These are phyloP conservation scores for Hemibagrus wyckioides DNA, from an alignment of 2,113 vertebrate species.

Conservation along the genomic window DNA sequence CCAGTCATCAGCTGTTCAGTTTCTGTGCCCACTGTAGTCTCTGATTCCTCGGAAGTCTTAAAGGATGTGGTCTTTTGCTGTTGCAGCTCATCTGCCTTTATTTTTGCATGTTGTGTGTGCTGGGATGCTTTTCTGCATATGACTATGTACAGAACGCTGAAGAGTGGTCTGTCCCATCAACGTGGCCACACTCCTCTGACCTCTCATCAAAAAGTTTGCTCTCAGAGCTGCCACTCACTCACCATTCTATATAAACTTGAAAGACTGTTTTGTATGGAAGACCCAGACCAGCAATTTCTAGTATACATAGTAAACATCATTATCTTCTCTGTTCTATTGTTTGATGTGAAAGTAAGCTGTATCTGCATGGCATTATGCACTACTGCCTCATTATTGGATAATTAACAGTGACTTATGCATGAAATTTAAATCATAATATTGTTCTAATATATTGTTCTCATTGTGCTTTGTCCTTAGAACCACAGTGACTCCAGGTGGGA, in stretches of 20 bases:
- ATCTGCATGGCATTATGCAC: neutral
- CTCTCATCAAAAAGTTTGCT: neutral
- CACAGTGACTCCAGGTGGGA: slow-evolving; percentile 92
- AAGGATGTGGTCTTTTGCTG: neutral
- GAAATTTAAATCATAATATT: neutral
- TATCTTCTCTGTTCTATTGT: neutral
- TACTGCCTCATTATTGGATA: neutral
- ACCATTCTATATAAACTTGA: neutral
- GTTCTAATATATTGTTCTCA: neutral
- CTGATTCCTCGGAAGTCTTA: neutral
- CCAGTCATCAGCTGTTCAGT: neutral
- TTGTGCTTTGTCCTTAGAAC: slow-evolving; percentile 73
- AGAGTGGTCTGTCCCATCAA: neutral
- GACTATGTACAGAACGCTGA: neutral
- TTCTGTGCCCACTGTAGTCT: neutral
- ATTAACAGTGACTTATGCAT: neutral
- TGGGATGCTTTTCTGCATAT: neutral
- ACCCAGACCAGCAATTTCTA: neutral
- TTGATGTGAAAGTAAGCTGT: neutral
- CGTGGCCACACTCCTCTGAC: neutral
- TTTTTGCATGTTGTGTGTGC: neutral
- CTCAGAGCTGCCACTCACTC: neutral
- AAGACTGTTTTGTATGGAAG: neutral
- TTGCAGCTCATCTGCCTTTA: neutral
- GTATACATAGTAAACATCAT: neutral